Evolutionary conservation across 64 coral and sea anemone genomes (phyloP), one percentile per base, ranked within the genome.

Genomic region (Pocillopora verrucosa): DNA sequence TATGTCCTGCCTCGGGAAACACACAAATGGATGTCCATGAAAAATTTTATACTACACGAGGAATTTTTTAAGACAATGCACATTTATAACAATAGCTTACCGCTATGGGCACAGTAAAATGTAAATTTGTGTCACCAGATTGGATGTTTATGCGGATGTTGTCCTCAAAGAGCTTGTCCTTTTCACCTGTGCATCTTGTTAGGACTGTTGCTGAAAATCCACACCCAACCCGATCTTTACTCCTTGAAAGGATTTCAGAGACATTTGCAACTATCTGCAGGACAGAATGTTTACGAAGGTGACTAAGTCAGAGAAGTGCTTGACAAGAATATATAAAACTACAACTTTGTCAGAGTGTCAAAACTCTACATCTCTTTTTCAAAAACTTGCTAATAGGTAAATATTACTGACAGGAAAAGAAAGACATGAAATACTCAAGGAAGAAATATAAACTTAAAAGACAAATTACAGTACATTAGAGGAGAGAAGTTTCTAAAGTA

Each of bases 121-220:
- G 24, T 61, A 35, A 15, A 3, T 20, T 80, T 59, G 16, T 80
- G 22, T 58, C 22, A 60, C n/a, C 78, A 80, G 57, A 30, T 14
- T 80, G 78, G 0, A 80, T 56, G 20, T 3, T 80, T 24, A 80
- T 58, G 30, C 24, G 34, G 11, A 80, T 34, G 25, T 19, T 80
- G 58, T 60, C 78, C 45, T 80, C 20, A 34, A 13, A 80, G 11
- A 80, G 58, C 7, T 60, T 4, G 9, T 80, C 78, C 60, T 61
- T 80, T 1, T 11, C 78, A 80, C 78, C 78, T 13, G 19, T 25
- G 58, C 78, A 80, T 30, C 58, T 80, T 60, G 24, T 36, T 10
- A 80, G 34, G 15, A 80, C 58, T 25, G 20, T 15, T 0, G 60
- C 78, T 80, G 78, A 80, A 61, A 80, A 80, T 80, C 78, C 78